A percentile compares a stretch with the other conserved stretches of the same genome.
These are phyloP conservation scores for Hypomecis punctinalis DNA, from an alignment of 2,888 invertebrate species.

Conservation along the genomic window DNA sequence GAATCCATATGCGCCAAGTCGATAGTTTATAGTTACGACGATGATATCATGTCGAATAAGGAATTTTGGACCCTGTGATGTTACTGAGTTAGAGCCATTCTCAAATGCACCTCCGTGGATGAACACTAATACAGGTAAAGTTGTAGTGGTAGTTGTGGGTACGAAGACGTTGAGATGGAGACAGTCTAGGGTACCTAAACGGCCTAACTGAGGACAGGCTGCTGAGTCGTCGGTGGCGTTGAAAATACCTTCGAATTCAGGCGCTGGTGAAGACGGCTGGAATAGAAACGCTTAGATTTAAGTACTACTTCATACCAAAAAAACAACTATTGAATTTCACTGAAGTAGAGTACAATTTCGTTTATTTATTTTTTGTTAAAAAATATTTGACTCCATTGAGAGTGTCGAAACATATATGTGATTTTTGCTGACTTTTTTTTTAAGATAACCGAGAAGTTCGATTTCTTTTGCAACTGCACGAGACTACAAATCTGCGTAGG, in stretches of 20 bases:
- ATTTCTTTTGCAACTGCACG: too few species aligned
- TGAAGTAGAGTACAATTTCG: too few species aligned
- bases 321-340: too few species aligned
- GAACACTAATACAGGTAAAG: slow-evolving; percentile 61
- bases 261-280: slow-evolving; percentile 31
- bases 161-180: slow-evolving; percentile 70
- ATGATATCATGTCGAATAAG: slow-evolving; percentile 56
- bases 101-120: slow-evolving; percentile 63
- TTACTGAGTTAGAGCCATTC: slow-evolving; percentile 48
- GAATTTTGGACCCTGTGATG: slow-evolving; percentile 51
- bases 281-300: too few species aligned
- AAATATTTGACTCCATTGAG: too few species aligned
- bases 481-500: too few species aligned
- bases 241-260: slow-evolving; percentile 44
- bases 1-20: slow-evolving; percentile 64
- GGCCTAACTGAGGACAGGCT: slow-evolving; percentile 49
- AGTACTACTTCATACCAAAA: too few species aligned
- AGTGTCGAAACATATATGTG: too few species aligned
- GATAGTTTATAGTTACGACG: slow-evolving; percentile 57
- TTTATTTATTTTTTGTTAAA: too few species aligned
- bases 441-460: too few species aligned
- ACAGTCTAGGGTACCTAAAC: slow-evolving; percentile 48
- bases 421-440: too few species aligned
- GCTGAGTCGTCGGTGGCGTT: slow-evolving; percentile 52
- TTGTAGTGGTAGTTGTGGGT: slow-evolving; percentile 59